Percentiles rank a stretch among this genome's conserved stretches.
Evolutionary conservation across 1,140 invertebrate species (phyloP).

Genomic region (Solenopsis fugax): DNA sequence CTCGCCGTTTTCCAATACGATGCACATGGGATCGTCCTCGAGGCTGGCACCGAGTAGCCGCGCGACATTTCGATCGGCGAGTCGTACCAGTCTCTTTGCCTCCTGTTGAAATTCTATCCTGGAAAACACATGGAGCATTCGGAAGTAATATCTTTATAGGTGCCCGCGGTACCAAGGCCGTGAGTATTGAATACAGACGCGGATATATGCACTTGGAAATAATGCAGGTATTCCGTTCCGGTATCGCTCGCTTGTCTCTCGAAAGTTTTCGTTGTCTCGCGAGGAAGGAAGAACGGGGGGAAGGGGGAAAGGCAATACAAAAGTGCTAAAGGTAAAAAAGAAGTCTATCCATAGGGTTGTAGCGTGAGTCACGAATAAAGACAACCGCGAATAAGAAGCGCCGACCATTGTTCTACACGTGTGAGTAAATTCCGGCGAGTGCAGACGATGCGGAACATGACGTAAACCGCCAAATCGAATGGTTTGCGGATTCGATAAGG

Average conservation of each 20-base stretch:
- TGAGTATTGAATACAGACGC: slow-evolving; percentile 49
- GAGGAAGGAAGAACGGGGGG: background rate
- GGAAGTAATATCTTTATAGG: slow-evolving; percentile 77
- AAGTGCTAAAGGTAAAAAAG: background rate
- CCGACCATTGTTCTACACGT: background rate
- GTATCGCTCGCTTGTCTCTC: slow-evolving; percentile 5
- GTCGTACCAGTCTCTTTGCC: slow-evolving; percentile 90
- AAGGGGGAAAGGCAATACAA: background rate
- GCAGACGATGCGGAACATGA: background rate
- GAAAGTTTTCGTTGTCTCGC: background rate
- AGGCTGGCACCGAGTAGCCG: slow-evolving; percentile 93
- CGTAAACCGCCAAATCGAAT: background rate
- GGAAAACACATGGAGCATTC: slow-evolving; percentile 74
- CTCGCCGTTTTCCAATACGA: slow-evolving; percentile 90
- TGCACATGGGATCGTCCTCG: slow-evolving; percentile 90
- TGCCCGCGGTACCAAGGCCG: slow-evolving; percentile 9
- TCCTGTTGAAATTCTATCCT: slow-evolving; percentile 90
- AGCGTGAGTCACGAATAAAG: slow-evolving; percentile 24
- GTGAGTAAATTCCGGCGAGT: slow-evolving; percentile 24
- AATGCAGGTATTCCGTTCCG: slow-evolving; percentile 44
- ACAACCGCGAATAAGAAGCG: slow-evolving; percentile 9
- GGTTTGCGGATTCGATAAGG: slow-evolving; percentile 30
- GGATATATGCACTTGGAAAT: slow-evolving; percentile 45
- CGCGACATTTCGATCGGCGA: slow-evolving; percentile 93
- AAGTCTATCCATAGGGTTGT: background rate